Conservation (phyloP, 1,140 invertebrate species). For the Brachionus rubens region DNA sequence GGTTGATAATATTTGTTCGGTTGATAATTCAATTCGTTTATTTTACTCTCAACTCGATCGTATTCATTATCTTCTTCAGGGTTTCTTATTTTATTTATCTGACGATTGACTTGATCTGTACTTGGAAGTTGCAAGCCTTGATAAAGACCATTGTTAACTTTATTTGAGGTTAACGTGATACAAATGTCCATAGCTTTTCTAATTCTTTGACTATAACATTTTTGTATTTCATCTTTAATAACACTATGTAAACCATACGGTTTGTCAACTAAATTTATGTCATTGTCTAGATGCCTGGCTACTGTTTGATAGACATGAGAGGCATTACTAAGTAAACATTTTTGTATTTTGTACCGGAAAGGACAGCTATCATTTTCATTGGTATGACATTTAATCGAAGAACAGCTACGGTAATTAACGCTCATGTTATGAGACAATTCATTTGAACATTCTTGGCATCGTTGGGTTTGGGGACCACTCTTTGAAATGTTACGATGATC, state of each 20-base stretch:
- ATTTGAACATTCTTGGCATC: not conserved
- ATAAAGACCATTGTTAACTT: not conserved
- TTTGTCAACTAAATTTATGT: not conserved
- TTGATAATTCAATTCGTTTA: not conserved
- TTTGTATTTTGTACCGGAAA: constrained; percentile 13
- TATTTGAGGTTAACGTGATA: not conserved
- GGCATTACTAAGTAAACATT: not conserved
- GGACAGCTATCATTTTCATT: not conserved
- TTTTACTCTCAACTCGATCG: not conserved
- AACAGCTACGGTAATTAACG: not conserved
- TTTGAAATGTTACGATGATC: not conserved
- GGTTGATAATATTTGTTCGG: not conserved
- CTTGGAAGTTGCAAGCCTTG: not conserved
- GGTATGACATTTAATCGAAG: constrained; percentile 16
- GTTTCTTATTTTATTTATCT: not conserved
- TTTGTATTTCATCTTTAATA: constrained; percentile 8
- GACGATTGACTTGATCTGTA: not conserved
- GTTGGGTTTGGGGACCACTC: not conserved
- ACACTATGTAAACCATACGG: not conserved
- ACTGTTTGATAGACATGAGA: constrained; percentile 10
- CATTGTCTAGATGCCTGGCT: not conserved
- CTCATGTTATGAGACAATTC: not conserved
- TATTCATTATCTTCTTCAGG: not conserved
- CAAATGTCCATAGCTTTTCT: constrained; percentile 9
- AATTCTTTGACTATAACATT: not conserved